Evolutionary conservation across 2,113 vertebrate species (phyloP).

Genomic region (Rhynchomys soricoides): DNA sequence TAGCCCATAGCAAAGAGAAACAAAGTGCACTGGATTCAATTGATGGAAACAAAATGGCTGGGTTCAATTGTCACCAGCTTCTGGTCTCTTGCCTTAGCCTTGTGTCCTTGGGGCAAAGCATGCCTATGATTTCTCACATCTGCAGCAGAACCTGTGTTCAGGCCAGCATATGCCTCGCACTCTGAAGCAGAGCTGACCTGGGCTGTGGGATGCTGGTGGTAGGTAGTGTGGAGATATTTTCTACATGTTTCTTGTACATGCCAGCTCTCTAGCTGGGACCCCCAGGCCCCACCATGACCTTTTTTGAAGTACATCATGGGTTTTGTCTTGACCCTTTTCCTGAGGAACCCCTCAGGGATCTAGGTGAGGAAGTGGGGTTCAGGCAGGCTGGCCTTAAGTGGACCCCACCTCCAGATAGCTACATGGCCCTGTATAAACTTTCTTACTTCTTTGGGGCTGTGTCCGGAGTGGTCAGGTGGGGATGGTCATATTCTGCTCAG

Average conservation of each 20-base stretch:
- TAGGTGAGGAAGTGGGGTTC: no score
- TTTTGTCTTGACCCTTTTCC: background rate
- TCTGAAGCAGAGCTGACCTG: background rate
- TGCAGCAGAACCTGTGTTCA: background rate
- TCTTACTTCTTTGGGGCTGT: background rate
- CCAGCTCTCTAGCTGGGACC: background rate
- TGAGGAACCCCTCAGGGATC: no score
- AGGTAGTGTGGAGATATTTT: background rate
- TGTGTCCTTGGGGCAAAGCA: background rate
- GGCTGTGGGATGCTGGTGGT: background rate
- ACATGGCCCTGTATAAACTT: background rate
- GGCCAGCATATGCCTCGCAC: fast-evolving
- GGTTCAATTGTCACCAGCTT: background rate
- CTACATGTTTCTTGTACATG: background rate
- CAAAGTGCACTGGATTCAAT: no score
- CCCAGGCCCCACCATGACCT: background rate
- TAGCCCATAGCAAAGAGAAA: background rate
- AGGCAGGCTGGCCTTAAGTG: background rate
- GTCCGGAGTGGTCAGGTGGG: background rate
- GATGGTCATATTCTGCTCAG: background rate
- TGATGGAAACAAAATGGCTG: background rate
- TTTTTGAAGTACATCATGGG: background rate
- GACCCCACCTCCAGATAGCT: background rate
- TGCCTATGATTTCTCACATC: no score
- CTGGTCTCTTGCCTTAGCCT: background rate